phyloP scores from a whole-genome alignment of 2,113 vertebrate genomes.

The Boulengeromyrus knoepffleri region DNA sequence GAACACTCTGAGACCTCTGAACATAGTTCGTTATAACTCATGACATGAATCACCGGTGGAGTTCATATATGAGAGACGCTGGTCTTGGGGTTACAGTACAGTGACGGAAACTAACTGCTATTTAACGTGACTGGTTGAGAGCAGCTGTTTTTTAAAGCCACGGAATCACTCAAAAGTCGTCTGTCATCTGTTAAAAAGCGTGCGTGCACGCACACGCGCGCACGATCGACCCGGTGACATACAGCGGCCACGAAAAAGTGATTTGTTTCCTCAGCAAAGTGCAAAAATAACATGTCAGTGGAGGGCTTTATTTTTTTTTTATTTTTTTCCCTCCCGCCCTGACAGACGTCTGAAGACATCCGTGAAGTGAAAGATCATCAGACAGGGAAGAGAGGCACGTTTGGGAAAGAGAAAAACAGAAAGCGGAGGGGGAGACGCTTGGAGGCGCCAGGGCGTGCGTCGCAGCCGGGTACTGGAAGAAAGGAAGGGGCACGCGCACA shows the following conservation, averaged over 20 bases:
- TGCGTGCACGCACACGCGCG: neutral
- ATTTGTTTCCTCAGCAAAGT: neutral
- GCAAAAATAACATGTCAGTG: neutral
- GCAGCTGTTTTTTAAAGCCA: neutral
- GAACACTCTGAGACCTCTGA: neutral
- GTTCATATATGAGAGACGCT: neutral
- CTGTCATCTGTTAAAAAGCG: neutral
- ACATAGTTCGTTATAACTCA: neutral
- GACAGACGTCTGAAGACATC: constrained; percentile 7
- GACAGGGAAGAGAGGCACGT: neutral
- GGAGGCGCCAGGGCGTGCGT: neutral
- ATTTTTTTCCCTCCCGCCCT: neutral
- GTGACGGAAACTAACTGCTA: neutral
- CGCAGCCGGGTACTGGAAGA: neutral
- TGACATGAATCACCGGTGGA: neutral
- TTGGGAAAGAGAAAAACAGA: neutral
- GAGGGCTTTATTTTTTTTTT: neutral
- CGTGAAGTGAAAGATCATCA: neutral
- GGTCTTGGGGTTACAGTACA: neutral
- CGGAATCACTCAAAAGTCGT: neutral
- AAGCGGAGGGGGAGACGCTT: neutral
- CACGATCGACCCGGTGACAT: neutral
- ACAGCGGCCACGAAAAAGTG: neutral
- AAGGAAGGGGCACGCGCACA: constrained; percentile 14
- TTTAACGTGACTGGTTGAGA: neutral